phyloP scores from a whole-genome alignment of 2,797 vertebrate species.

The Coccyzus lansbergi region DNA sequence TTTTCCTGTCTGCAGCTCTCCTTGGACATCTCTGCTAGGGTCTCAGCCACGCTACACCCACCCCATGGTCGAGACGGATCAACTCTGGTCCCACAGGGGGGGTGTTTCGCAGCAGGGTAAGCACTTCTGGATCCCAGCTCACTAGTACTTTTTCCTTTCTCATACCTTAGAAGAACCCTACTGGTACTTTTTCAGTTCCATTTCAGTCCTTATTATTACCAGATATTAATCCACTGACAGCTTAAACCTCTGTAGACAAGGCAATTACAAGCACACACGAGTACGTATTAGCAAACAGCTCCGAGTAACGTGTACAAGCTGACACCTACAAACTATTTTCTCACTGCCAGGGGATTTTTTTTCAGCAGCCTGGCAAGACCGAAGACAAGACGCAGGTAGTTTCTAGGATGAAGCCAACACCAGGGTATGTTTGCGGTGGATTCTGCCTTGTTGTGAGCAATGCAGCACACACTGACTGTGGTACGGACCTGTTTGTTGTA shows the following conservation, averaged over 20 bases:
- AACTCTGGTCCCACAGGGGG: too few species aligned
- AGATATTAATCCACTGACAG: neutral
- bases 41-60: neutral
- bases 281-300: neutral
- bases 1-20: neutral
- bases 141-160: neutral
- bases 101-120: neutral
- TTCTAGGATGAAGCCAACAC: neutral
- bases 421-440: neutral
- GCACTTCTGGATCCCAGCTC: neutral
- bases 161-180: neutral
- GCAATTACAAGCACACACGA: neutral
- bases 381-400: neutral
- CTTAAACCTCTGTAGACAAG: neutral
- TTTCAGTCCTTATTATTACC: neutral
- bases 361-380: neutral
- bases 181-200: neutral
- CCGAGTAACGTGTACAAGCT: neutral
- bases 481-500: neutral
- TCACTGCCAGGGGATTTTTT: neutral
- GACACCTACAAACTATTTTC: neutral
- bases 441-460: neutral
- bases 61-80: accelerated
- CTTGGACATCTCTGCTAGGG: neutral
- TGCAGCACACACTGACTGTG: neutral